phyloP scores from a whole-genome alignment of 2,113 vertebrate genomes.

The Cynoglossus semilaevis region DNA sequence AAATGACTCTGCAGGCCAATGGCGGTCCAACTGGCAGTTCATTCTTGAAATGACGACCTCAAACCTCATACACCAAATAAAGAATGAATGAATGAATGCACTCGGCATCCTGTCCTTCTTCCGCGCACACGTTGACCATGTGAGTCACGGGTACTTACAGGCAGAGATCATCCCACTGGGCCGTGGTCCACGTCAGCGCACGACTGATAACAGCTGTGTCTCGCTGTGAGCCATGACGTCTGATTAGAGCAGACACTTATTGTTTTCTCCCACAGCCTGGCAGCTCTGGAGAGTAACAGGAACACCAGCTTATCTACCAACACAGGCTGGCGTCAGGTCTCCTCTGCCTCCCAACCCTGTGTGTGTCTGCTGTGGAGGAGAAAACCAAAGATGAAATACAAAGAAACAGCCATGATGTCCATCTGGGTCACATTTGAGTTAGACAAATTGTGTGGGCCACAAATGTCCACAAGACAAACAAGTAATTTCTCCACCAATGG shows the following conservation, averaged over 20 bases:
- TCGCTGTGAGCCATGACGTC: slow-evolving; percentile 11
- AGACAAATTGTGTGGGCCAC: too few relatives aligned
- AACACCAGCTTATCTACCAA: slow-evolving; percentile 45
- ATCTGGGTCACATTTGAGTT: too few relatives aligned
- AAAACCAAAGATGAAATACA: too few relatives aligned
- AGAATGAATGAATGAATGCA: neutral
- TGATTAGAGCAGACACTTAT: slow-evolving; percentile 37
- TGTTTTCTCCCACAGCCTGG: slow-evolving; percentile 34
- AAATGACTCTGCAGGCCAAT: too few relatives aligned
- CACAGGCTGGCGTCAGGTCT: slow-evolving; percentile 29
- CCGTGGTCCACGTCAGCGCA: slow-evolving; percentile 13
- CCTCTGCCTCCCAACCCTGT: too few relatives aligned
- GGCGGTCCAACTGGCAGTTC: neutral
- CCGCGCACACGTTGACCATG: neutral
- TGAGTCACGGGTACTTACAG: slow-evolving; percentile 21
- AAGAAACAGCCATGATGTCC: too few relatives aligned
- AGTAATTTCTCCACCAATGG: too few relatives aligned
- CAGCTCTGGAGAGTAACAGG: slow-evolving; percentile 43
- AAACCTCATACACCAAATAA: neutral
- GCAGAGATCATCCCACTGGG: slow-evolving; percentile 1
- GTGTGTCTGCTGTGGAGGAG: too few relatives aligned
- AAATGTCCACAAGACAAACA: too few relatives aligned
- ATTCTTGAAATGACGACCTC: neutral
- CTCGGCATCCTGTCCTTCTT: neutral
- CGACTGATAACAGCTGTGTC: slow-evolving; percentile 32